Evolutionary conservation across 2,113 vertebrate genomes (phyloP), one percentile per base, ranked within the genome.

Genomic region (Sialia sialis): DNA sequence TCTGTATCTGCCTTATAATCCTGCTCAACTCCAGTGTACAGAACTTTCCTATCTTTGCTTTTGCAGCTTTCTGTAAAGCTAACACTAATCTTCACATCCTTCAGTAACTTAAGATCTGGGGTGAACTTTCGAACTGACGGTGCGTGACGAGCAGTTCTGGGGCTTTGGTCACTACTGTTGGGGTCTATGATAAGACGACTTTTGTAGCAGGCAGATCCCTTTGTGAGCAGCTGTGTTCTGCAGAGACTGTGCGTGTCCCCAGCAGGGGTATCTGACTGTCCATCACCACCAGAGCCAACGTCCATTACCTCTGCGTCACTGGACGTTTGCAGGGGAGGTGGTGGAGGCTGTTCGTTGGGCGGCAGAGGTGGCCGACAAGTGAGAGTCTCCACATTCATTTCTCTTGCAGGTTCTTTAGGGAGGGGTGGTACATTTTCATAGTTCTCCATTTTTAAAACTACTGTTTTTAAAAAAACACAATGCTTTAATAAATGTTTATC

Each of bases 291-390:
- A 98, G 99, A 99, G 99, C 99, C 98, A 99, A 99, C 99, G 99
- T 99, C 99, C 99, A 99, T 99, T 99, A 99, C 99, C 99, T 99
- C 99, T 99, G 99, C 99, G 99, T 99, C 99, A 99, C 99, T 99
- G 99, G 99, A 99, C 99, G 99, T 99, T 99, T 99, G 99, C 99
- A 99, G 99, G 99, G 99, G 99, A 99, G 99, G 99, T 99, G 99
- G 99, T 99, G 99, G 99, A 99, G 99, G 99, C 98, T 99, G 98
- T 98, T 98, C 98, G 41, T 87, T 95, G 97, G 98, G 98, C 97
- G 98, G 98, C 96, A 95, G 96, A 96, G 97, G 98, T 96, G 98
- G 97, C 95, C 98, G 97, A 97, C 98, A 98, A 95, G 97, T 94
- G 95, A 84, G 96, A 80, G 87, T 98, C 96, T 99, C 98, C 98